These are phyloP conservation scores for Hyposmocoma kahamanoa DNA, from an alignment of 1,140 invertebrate genomes.

Conservation along the genomic window DNA sequence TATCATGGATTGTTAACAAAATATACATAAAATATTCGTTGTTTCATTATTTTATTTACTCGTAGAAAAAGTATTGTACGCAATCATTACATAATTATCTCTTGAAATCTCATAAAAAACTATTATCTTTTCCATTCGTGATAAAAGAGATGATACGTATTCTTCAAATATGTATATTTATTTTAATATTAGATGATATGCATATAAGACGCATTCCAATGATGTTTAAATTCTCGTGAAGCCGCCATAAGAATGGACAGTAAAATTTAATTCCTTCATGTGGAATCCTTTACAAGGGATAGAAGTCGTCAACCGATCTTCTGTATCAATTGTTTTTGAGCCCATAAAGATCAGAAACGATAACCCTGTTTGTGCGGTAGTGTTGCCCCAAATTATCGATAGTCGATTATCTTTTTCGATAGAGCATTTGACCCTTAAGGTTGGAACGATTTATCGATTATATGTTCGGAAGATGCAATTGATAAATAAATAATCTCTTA, in stretches of 20 bases:
- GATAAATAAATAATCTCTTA: constrained; percentile 46
- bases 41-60: too few relatives aligned
- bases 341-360: constrained; percentile 49
- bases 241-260: constrained; percentile 23
- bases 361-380: constrained; percentile 26
- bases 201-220: too few relatives aligned
- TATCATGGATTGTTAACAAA: too few relatives aligned
- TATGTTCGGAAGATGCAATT: constrained; percentile 2
- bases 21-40: too few relatives aligned
- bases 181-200: too few relatives aligned
- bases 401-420: constrained; percentile 33
- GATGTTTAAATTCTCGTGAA: too few relatives aligned
- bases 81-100: too few relatives aligned
- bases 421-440: constrained; percentile 44
- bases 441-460: constrained; percentile 47
- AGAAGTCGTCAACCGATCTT: constrained; percentile 22
- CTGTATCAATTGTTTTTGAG: constrained; percentile 40
- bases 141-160: too few relatives aligned
- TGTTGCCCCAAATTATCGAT: constrained; percentile 33
- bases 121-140: too few relatives aligned
- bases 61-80: too few relatives aligned
- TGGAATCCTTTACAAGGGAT: constrained; percentile 35
- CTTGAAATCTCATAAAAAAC: too few relatives aligned
- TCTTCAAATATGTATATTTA: too few relatives aligned
- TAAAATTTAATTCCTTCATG: constrained; percentile 43